phyloP scores from a whole-genome alignment of 53 echinoderm and acorn worm genomes.

The Mesocentrotus franciscanus region DNA sequence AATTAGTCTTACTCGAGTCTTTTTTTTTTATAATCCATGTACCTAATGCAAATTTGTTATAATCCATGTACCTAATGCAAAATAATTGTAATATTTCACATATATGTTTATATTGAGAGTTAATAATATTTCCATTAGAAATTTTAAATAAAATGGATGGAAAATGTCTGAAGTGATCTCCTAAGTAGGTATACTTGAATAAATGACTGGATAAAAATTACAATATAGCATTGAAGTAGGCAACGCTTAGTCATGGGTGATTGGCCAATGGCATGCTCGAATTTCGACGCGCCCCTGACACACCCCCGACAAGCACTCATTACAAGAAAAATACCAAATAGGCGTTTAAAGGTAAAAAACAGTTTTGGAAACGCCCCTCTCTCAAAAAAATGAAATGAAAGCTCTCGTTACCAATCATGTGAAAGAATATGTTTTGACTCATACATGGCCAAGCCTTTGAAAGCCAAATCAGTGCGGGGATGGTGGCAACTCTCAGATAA shows the following conservation, averaged over 20 bases:
- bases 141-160: neutral
- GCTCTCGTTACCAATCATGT: too few relatives aligned
- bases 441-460: too few relatives aligned
- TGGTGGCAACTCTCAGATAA: too few relatives aligned
- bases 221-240: neutral
- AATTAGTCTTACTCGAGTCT: neutral
- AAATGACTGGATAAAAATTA: neutral
- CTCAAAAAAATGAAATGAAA: too few relatives aligned
- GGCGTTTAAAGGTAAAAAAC: too few relatives aligned
- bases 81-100: neutral
- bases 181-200: neutral
- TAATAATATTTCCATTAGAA: neutral
- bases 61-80: neutral
- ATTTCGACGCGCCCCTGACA: slow-evolving; percentile 12
- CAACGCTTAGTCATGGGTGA: neutral
- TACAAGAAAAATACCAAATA: too few relatives aligned
- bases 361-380: too few relatives aligned
- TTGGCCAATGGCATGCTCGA: neutral
- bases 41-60: neutral
- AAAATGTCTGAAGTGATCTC: neutral
- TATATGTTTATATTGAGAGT: neutral
- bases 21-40: neutral
- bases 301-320: neutral
- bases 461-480: too few relatives aligned
- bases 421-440: too few relatives aligned